Base-by-base conservation (phyloP, 2,797 vertebrate genomes). In the Takifugu ocellatus region DNA sequence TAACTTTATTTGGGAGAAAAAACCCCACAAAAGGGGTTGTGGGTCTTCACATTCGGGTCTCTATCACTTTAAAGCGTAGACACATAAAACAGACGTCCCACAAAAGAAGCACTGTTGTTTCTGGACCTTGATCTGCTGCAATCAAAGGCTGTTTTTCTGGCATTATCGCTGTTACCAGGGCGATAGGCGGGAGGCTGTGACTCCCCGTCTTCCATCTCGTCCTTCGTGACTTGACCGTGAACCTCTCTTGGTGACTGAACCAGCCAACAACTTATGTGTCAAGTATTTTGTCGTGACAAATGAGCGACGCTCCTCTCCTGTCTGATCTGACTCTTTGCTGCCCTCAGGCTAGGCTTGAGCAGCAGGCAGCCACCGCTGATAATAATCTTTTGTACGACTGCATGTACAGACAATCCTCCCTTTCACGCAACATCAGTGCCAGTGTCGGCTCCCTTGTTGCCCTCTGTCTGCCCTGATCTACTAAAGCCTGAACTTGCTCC, bases 201-300 rank as follows among this genome's bases (percentile, higher is more conserved):
- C 10, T 39, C 36, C 36, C 12, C 14, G 36, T 12, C 36, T 14
- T 39, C 36, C 12, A 39, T 14, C 43, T 44, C 1, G 43, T 17
- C 39, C 31, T 47, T 54, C 6, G 65, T 3, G 12, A 42, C 63
- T 11, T 42, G 1, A 8, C 16, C 16, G 25, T n/a, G 17, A 54
- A 50, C 46, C 6, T 12, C 21, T 21, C 17, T 48, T 9, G 11
- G 46, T 25, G 58, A 25, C 3, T 56, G 8, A 57, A 60, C 1
- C 48, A 54, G 65, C 59, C 43, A 21, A 12, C 21, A 39, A 7
- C 53, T 52, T 59, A 16, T 12, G 12, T 51, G 47, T 24, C 53
- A 71, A 62, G 45, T 45, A 51, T 49, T 65, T 65, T 15, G 53
- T 68, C 44, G 57, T 48, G 59, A 61, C 46, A 46, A 51, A 4